These are phyloP conservation scores for Desmophyllum pertusum DNA, from an alignment of 92 coral and sea anemone genomes.

Conservation along the genomic window DNA sequence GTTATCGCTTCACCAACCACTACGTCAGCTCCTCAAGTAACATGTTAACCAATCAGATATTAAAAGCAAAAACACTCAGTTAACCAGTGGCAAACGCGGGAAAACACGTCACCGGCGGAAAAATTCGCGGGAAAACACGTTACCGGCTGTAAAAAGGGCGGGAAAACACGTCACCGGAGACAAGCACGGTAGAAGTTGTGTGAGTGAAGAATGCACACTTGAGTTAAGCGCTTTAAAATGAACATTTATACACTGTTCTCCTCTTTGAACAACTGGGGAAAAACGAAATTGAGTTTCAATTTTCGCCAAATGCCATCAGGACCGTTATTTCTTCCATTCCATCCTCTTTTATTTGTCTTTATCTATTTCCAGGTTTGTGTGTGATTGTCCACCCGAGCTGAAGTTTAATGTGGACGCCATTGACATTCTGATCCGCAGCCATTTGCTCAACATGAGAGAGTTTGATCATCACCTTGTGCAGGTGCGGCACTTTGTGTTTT, in stretches of 20 bases:
- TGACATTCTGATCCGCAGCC: constrained; percentile 94
- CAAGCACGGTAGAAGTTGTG: background rate
- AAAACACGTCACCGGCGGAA: background rate
- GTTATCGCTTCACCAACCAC: too few species aligned
- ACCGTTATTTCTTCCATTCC: too few species aligned
- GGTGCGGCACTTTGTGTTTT: constrained; percentile 40
- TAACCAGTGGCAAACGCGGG: background rate
- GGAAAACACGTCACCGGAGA: background rate
- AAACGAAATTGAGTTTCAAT: too few species aligned
- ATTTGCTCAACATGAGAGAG: constrained; percentile 94
- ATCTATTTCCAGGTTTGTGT: constrained; percentile 78
- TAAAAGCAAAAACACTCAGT: background rate
- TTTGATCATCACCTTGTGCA: constrained; percentile 96
- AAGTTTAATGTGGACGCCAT: constrained; percentile 98
- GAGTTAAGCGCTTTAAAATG: too few species aligned
- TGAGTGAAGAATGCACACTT: too few species aligned
- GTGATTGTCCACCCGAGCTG: constrained; percentile 96
- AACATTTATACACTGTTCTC: too few species aligned
- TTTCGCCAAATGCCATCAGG: too few species aligned
- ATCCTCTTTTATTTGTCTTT: background rate
- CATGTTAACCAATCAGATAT: background rate
- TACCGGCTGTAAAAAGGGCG: background rate
- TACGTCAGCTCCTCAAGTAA: background rate
- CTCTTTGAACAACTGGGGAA: too few species aligned
- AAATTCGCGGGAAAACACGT: background rate